A percentile compares a stretch with the other conserved stretches of the same genome.
Evolutionary conservation across 2,797 vertebrate species (phyloP).

Genomic region (Lindbergichthys nudifrons): DNA sequence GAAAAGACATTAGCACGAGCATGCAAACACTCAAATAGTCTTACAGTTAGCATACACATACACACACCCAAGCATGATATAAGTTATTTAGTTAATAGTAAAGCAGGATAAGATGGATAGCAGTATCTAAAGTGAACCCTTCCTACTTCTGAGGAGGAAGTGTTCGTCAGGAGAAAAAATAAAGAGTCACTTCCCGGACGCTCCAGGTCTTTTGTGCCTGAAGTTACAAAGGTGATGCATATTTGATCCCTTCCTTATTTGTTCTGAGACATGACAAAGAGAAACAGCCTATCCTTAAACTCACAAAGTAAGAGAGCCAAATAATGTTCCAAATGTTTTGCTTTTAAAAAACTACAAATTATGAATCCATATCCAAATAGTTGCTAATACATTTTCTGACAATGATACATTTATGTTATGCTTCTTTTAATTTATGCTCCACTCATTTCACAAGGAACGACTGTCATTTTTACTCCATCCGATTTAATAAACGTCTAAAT

Average conservation of each 20-base stretch:
- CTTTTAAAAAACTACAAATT: neutral
- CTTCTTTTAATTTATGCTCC: neutral
- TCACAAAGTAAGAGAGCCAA: neutral
- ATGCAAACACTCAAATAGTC: conserved; percentile 12
- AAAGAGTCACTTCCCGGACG: conserved; percentile 58
- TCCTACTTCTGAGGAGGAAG: neutral
- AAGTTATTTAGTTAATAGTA: neutral
- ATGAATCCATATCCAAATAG: too few species aligned
- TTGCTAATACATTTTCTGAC: neutral
- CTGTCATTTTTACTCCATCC: neutral
- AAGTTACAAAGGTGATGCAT: conserved; percentile 12
- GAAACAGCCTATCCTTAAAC: too few species aligned
- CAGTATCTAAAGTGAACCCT: neutral
- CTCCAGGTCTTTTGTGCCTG: conserved; percentile 22
- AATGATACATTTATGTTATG: neutral
- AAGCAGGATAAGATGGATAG: neutral
- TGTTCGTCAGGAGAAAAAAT: conserved; percentile 1
- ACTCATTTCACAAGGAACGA: neutral
- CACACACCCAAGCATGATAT: conserved; percentile 2
- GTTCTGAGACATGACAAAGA: too few species aligned
- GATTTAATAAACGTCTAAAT: too few species aligned
- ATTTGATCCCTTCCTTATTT: neutral
- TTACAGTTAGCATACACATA: neutral
- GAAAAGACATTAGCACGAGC: conserved; percentile 20
- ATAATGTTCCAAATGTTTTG: neutral